Evolutionary conservation across 2,113 vertebrate species (phyloP).

Genomic region (Etheostoma spectabile): DNA sequence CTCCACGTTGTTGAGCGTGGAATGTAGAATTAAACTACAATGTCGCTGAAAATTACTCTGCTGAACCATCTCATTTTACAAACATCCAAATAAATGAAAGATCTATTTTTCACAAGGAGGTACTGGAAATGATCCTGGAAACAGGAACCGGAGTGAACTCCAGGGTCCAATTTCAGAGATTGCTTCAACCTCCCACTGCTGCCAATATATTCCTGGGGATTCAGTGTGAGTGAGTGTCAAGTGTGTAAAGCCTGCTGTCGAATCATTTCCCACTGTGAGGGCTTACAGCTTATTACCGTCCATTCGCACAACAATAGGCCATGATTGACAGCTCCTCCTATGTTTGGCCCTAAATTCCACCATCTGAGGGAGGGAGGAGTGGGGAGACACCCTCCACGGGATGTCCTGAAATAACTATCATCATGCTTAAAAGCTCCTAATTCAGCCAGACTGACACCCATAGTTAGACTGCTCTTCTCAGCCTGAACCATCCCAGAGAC

Average conservation of each 20-base stretch:
- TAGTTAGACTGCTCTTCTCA: slow-evolving; percentile 52
- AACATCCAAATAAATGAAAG: slow-evolving; percentile 30
- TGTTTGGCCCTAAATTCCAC: slow-evolving; percentile 50
- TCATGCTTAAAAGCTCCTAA: slow-evolving; percentile 70
- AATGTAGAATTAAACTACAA: slow-evolving; percentile 13
- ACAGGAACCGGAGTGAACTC: slow-evolving; percentile 51
- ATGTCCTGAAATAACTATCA: slow-evolving; percentile 76
- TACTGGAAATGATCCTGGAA: slow-evolving; percentile 39
- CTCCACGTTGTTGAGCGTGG: not conserved
- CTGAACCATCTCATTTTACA: not conserved
- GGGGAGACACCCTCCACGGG: slow-evolving; percentile 52
- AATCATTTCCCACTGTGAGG: slow-evolving; percentile 65
- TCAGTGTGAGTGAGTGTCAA: slow-evolving; percentile 20
- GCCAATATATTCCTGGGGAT: slow-evolving; percentile 60
- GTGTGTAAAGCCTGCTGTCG: slow-evolving; percentile 57
- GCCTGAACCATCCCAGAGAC: slow-evolving; percentile 28
- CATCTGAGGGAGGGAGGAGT: slow-evolving; percentile 18
- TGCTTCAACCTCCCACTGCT: slow-evolving; percentile 55
- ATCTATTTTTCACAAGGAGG: slow-evolving; percentile 22
- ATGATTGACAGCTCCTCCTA: slow-evolving; percentile 73
- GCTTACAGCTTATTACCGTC: slow-evolving; percentile 74
- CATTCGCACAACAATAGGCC: slow-evolving; percentile 64
- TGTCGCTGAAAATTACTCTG: not conserved
- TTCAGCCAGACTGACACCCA: slow-evolving; percentile 62
- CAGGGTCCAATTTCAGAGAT: slow-evolving; percentile 48